Conservation (phyloP, 2,113 vertebrate species). For the Sialia sialis region DNA sequence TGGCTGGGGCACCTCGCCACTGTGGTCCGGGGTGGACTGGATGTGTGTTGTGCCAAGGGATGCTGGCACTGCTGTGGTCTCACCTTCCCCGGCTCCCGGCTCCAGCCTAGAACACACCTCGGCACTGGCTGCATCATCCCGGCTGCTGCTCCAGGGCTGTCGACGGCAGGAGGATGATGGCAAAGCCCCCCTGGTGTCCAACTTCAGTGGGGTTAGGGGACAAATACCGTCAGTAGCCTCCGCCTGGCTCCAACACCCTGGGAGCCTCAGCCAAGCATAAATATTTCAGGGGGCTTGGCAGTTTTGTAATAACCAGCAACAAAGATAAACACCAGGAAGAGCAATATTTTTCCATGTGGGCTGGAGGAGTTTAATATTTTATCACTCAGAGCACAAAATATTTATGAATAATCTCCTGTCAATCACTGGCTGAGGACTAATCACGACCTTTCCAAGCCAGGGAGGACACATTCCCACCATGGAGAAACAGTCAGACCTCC, state of each 20-base stretch:
- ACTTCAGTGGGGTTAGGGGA: background rate
- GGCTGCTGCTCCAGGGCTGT: background rate
- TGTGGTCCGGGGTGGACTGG: rapidly evolving
- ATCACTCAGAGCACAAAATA: constrained; percentile 65
- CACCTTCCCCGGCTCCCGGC: background rate
- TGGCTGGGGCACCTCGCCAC: rapidly evolving
- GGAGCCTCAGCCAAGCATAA: constrained; percentile 28
- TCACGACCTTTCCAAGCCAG: constrained; percentile 46
- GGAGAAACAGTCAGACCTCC: background rate
- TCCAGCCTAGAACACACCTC: rapidly evolving
- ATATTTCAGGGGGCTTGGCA: constrained; percentile 61
- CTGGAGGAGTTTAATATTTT: constrained; percentile 70
- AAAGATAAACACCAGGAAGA: constrained; percentile 63
- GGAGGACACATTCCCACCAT: background rate
- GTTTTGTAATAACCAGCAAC: constrained; percentile 55
- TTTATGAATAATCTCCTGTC: constrained; percentile 60
- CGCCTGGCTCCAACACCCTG: background rate
- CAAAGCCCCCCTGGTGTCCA: background rate
- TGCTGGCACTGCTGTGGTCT: background rate
- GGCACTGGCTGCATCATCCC: rapidly evolving
- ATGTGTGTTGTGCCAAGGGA: rapidly evolving
- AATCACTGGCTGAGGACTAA: constrained; percentile 49
- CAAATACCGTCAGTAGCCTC: background rate
- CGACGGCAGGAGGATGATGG: background rate
- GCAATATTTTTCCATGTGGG: constrained; percentile 62